Evolutionary conservation across 2,113 vertebrate species (phyloP).

Genomic region (Salvelinus sp.): DNA sequence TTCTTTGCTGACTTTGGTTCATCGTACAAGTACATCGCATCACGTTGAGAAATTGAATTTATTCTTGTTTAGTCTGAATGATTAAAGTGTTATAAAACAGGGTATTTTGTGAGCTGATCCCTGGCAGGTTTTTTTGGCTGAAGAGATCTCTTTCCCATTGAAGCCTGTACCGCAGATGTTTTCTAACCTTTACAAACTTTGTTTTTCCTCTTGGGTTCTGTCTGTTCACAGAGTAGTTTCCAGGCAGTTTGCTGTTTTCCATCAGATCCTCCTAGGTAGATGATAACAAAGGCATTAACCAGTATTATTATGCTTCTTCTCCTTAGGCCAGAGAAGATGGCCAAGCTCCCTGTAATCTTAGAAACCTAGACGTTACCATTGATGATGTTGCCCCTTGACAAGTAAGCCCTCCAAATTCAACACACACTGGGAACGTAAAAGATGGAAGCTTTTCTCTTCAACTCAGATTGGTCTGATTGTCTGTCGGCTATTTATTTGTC

Average conservation of each 20-base stretch:
- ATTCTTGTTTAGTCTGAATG: not conserved
- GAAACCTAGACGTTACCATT: conserved; percentile 93
- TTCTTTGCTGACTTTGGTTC: no score
- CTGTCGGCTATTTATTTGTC: conserved; percentile 36
- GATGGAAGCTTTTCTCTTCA: conserved; percentile 26
- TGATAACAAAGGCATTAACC: conserved; percentile 42
- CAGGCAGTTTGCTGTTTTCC: conserved; percentile 29
- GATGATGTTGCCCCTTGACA: conserved; percentile 86
- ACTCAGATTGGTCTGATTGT: conserved; percentile 25
- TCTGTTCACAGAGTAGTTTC: conserved; percentile 12
- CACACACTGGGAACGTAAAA: conserved; percentile 4
- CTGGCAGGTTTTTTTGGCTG: not conserved
- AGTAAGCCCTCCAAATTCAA: conserved; percentile 77
- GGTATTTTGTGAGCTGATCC: not conserved
- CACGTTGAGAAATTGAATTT: not conserved
- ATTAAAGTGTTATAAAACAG: not conserved
- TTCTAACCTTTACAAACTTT: conserved; percentile 38
- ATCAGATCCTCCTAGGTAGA: conserved; percentile 47
- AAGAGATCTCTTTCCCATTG: not conserved
- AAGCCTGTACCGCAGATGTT: conserved; percentile 6
- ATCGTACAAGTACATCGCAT: not conserved
- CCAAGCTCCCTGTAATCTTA: conserved; percentile 94
- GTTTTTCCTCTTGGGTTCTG: conserved; percentile 7
- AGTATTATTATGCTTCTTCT: conserved; percentile 39
- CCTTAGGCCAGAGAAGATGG: conserved; percentile 93